Conservation (phyloP, 2,888 invertebrate genomes). For the Nemurella pictetii region DNA sequence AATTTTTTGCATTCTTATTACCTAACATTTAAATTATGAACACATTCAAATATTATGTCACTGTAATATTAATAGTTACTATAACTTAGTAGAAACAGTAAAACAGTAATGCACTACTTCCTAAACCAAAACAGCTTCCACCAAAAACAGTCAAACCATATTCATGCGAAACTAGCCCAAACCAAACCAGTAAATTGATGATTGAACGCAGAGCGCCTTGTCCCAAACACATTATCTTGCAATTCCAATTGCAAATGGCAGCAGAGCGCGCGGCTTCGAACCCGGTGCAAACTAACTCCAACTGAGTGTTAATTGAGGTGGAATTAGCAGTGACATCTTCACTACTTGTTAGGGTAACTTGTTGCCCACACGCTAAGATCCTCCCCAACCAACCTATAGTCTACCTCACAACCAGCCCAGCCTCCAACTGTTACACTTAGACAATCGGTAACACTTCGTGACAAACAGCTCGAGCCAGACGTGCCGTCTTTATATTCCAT, state of each 20-base stretch:
- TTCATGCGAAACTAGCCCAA: no score
- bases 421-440: not conserved
- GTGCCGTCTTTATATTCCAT: not conserved
- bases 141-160: not conserved
- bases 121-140: not conserved
- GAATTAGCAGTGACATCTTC: constrained; percentile 36
- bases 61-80: no score
- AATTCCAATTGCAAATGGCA: not conserved
- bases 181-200: not conserved
- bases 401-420: not conserved
- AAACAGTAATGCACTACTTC: not conserved
- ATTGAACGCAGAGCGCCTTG: not conserved
- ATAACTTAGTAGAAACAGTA: no score
- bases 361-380: constrained; percentile 14
- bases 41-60: no score
- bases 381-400: not conserved
- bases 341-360: constrained; percentile 30
- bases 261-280: not conserved
- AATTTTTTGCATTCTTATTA: no score
- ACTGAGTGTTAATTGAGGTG: constrained; percentile 34
- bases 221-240: not conserved
- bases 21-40: no score
- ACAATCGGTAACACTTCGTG: not conserved
- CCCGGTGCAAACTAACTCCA: not conserved
- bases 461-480: not conserved